Base-by-base conservation (phyloP, 2,888 invertebrate species). In the Polyploca ridens region DNA sequence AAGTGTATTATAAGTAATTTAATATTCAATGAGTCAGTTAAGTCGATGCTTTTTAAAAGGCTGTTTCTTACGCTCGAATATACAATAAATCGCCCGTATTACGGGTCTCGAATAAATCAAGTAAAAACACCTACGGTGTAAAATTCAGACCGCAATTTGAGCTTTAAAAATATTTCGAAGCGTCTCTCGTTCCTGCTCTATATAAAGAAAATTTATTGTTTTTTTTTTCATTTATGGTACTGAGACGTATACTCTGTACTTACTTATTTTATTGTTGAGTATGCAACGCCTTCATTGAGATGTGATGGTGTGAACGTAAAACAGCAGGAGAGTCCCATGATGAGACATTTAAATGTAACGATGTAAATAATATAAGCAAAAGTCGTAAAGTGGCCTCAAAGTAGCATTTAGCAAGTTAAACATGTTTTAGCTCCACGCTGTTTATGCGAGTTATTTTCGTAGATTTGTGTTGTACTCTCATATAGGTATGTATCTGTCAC, bases 291-390 rank as follows among this genome's bases (percentile, higher is more conserved):
- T 19, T 19, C 19, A 27, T 19, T 27, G 16, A 41, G 19, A 61
- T 38, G n/a, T 61, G 16, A 61, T 57, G 60, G 58, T 60, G 63
- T 33, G 19, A 62, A 63, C 62, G 59, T 62, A 64, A 66, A 65
- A 66, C 64, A 62, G 57, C 58, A 62, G 49, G 62, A 54, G 54
- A 19, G 65, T 35, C 41, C 44, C 41, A 62, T 70, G 69, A 68
- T 63, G 71, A 69, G 73, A 72, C 63, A 61, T 66, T 65, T 64
- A 67, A 72, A 70, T 69, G 66, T 57, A 69, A 65, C 58, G 66
- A 62, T 60, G 65, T 63, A 67, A 68, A 64, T 71, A 64, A 64
- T 67, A 66, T 68, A 69, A 66, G 54, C 46, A 54, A 66, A 67
- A 67, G 58, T 62, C 44, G 27, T 64, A 64, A 62, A 62, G 38